Base-by-base conservation (phyloP, 2,888 invertebrate genomes). In the Patella ulyssiponensis region DNA sequence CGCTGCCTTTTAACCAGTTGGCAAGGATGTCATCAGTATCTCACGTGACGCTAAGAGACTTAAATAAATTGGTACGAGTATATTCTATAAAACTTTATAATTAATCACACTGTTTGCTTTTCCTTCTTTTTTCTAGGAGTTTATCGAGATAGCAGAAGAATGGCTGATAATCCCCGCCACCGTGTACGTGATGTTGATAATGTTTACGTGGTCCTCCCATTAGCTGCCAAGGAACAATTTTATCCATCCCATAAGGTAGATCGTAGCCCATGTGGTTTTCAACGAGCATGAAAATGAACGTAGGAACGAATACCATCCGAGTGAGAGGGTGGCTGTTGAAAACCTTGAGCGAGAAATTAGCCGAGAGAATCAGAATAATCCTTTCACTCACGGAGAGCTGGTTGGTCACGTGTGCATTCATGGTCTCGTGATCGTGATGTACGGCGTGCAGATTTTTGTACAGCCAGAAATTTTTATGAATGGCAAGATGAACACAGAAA, bases 231-330 rank as follows among this genome's bases (percentile, higher is more conserved):
- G 90, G 90, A 14, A 89, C 71, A 0, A 89, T 74, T 23, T 85
- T 83, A 79, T 89, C 87, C 20, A 85, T 76, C n/a, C 86, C 85
- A 82, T 86, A 88, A n/a, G 90, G 90, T 53, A 88, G 72, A 79
- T 89, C 88, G 74, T 89, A 89, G 44, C 89, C 90, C 14, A 83
- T 80, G 74, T 90, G 90, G 76, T 89, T 88, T 70, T 89, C 89
- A 9, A 88, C 79, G 9, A 90, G 74, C 77, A 88, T 79, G 23
- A 76, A 82, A 2, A 88, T 77, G 76, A 89, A 89, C 0, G 88
- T 75, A 1, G 88, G 89, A 1, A 90, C 85, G 76, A 88, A 90
- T 9, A 86, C 27, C 33, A 85, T 80, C 56, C 90, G 82, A 0
- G 90, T 88, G 9, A 88, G 75, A 3, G 90, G 90, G 74, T 90